Evolutionary conservation across 2,113 vertebrate genomes (phyloP).

Genomic region (Orientallactaga bullata): DNA sequence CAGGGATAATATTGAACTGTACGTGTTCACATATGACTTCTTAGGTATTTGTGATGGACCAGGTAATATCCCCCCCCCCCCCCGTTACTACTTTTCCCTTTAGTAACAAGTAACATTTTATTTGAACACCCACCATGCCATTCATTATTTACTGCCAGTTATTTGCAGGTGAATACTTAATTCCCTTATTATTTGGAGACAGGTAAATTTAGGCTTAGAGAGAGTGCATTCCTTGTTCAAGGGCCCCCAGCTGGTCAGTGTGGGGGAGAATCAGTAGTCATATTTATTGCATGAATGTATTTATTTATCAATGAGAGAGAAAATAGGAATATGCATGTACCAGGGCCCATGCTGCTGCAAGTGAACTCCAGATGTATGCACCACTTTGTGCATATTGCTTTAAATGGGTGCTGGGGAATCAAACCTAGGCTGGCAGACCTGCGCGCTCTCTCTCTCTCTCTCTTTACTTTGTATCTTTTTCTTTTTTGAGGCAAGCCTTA

Average conservation of each 20-base stretch:
- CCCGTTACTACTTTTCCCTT: slow-evolving; percentile 1
- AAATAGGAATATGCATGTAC: no score
- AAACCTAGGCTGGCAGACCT: no score
- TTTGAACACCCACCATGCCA: neutral
- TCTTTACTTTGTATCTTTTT: no score
- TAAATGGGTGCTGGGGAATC: no score
- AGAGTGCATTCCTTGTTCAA: neutral
- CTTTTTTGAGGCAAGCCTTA: no score
- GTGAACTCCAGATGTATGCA: no score
- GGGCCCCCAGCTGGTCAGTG: neutral
- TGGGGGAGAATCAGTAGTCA: neutral
- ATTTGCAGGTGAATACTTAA: neutral
- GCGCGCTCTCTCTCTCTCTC: no score
- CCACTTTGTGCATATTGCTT: no score
- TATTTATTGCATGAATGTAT: neutral
- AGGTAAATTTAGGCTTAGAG: neutral
- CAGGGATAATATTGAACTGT: neutral
- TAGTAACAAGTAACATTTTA: neutral
- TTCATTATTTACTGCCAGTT: neutral
- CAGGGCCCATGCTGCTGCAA: no score
- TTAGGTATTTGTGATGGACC: neutral
- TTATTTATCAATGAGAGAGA: no score
- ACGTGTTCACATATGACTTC: neutral
- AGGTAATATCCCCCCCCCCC: neutral
- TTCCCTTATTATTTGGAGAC: neutral